These are phyloP conservation scores for Thalassophryne amazonica DNA, from an alignment of 2,797 vertebrate genomes.

Conservation along the genomic window DNA sequence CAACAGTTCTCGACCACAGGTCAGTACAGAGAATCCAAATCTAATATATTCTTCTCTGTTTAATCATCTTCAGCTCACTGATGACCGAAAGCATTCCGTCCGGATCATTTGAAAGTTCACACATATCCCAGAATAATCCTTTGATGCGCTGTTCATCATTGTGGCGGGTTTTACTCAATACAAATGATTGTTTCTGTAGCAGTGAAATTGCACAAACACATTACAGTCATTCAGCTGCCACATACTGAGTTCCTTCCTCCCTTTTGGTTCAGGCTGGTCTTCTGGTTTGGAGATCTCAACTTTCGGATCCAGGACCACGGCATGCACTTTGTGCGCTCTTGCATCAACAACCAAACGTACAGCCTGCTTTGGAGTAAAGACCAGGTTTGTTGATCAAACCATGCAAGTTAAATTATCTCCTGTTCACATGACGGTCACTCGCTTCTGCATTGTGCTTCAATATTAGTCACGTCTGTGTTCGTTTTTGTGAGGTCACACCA, in stretches of 20 bases:
- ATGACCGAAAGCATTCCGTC: too few relatives aligned
- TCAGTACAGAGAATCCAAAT: constrained; percentile 58
- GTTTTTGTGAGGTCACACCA: neutral
- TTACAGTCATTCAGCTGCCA: too few relatives aligned
- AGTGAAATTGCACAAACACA: too few relatives aligned
- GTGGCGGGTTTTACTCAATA: too few relatives aligned
- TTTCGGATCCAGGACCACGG: constrained; percentile 93
- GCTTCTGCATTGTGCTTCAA: neutral
- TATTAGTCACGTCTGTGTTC: neutral
- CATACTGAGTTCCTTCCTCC: neutral
- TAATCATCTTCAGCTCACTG: too few relatives aligned
- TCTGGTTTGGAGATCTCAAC: constrained; percentile 97
- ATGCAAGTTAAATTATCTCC: neutral
- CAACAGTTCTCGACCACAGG: constrained; percentile 86
- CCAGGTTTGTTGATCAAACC: constrained; percentile 77
- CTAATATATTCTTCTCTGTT: too few relatives aligned
- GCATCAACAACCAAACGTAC: constrained; percentile 81
- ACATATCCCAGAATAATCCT: too few relatives aligned
- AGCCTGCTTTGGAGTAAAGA: constrained; percentile 90
- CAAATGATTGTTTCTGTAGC: too few relatives aligned
- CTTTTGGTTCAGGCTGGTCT: constrained; percentile 77
- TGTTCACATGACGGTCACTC: neutral
- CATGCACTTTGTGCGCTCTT: constrained; percentile 86
- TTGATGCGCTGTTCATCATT: too few relatives aligned
- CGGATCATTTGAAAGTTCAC: too few relatives aligned